Percentiles rank a stretch among this genome's conserved stretches.
Evolutionary conservation across 2,888 invertebrate genomes (phyloP).

Genomic region (Bellardia bayeri): DNA sequence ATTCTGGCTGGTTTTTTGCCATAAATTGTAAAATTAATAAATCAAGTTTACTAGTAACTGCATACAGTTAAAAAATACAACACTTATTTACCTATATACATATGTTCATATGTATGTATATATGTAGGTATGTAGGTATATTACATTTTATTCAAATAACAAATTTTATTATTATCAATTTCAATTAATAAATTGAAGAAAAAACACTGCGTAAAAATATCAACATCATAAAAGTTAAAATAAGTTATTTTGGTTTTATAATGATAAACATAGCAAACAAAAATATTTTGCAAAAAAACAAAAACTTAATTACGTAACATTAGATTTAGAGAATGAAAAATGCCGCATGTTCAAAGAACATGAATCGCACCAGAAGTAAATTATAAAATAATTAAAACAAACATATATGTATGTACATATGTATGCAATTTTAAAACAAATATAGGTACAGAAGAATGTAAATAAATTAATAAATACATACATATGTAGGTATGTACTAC

Average conservation of each 20-base stretch:
- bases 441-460: neutral
- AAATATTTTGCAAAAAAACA: neutral
- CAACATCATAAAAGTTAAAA: neutral
- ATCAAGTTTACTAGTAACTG: no score
- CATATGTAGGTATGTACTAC: neutral
- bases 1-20: no score
- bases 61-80: no score
- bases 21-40: no score
- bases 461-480: no score
- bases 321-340: constrained; percentile 11
- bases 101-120: no score
- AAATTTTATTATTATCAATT: no score
- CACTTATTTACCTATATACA: no score
- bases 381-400: constrained; percentile 27
- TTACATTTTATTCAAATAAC: no score
- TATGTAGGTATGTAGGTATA: no score
- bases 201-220: neutral
- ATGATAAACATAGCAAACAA: constrained; percentile 29
- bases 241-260: neutral
- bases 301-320: constrained; percentile 37
- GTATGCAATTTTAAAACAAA: neutral
- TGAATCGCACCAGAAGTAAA: neutral
- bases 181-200: no score
- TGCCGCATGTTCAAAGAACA: constrained; percentile 1
- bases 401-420: neutral